phyloP scores from a whole-genome alignment of 2,888 invertebrate genomes.

The Phyllotreta cruciferae region DNA sequence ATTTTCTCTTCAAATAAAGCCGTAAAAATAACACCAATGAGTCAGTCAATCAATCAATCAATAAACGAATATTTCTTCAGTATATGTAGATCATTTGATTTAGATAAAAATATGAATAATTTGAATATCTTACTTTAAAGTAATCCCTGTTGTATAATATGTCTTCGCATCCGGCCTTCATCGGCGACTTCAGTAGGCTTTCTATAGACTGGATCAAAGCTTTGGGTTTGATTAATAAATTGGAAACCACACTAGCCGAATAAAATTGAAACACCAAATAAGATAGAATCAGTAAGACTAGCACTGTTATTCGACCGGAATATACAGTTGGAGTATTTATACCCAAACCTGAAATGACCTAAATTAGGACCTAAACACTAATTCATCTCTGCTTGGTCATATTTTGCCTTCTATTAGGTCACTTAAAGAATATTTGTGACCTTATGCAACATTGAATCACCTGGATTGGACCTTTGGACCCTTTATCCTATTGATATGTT shows the following conservation, averaged over 20 bases:
- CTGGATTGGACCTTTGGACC: too few relatives aligned
- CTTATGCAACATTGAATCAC: too few relatives aligned
- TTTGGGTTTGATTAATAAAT: constrained; percentile 67
- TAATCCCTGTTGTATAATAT: constrained; percentile 68
- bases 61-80: too few relatives aligned
- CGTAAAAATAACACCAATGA: too few relatives aligned
- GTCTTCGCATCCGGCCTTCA: constrained; percentile 69
- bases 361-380: not conserved
- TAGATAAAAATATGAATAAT: too few relatives aligned
- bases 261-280: constrained; percentile 70
- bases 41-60: too few relatives aligned
- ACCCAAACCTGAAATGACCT: constrained; percentile 43
- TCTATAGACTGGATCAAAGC: constrained; percentile 66
- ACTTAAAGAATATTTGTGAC: not conserved
- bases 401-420: not conserved
- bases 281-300: constrained; percentile 48
- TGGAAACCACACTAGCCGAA: constrained; percentile 71
- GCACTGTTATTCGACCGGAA: constrained; percentile 49
- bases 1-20: too few relatives aligned
- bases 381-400: constrained; percentile 3
- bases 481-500: too few relatives aligned
- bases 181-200: constrained; percentile 65
- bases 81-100: too few relatives aligned
- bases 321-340: constrained; percentile 42
- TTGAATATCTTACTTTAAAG: constrained; percentile 57